Percentiles rank a stretch among this genome's conserved stretches.
Evolutionary conservation across 1,140 invertebrate genomes (phyloP).

Genomic region (Orchestia grillus): DNA sequence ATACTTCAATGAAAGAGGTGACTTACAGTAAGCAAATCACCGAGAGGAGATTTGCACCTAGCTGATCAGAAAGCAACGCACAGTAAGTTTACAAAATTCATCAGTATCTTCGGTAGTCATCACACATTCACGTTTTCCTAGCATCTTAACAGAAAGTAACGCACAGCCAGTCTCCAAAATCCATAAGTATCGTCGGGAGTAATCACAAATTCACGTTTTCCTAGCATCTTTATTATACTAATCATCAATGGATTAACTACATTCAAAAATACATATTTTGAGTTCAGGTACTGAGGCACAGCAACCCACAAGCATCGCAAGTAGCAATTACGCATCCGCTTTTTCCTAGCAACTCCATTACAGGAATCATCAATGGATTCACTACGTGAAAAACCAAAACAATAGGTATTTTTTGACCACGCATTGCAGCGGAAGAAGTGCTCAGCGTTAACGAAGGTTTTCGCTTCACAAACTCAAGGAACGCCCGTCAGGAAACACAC

Average conservation of each 20-base stretch:
- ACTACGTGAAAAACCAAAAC: background rate
- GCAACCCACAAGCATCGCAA: background rate
- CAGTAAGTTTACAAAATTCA: background rate
- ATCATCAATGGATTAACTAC: background rate
- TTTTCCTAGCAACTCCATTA: background rate
- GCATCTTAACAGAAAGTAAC: background rate
- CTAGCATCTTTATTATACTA: background rate
- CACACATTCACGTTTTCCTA: background rate
- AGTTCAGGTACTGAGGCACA: background rate
- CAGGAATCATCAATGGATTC: background rate
- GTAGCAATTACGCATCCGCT: background rate
- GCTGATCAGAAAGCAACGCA: background rate
- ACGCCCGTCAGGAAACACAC: background rate
- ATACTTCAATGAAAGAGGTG: too few species aligned
- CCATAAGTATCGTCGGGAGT: background rate
- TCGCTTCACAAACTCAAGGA: background rate
- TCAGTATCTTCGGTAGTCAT: background rate
- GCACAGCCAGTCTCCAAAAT: background rate
- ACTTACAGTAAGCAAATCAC: too few species aligned
- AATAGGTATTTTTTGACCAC: background rate
- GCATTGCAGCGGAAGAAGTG: background rate
- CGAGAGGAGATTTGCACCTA: too few species aligned
- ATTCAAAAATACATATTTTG: background rate
- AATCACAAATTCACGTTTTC: background rate
- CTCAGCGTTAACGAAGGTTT: background rate